These are phyloP conservation scores for Opisthograptis luteolata DNA, from an alignment of 2,888 invertebrate genomes.

Conservation along the genomic window DNA sequence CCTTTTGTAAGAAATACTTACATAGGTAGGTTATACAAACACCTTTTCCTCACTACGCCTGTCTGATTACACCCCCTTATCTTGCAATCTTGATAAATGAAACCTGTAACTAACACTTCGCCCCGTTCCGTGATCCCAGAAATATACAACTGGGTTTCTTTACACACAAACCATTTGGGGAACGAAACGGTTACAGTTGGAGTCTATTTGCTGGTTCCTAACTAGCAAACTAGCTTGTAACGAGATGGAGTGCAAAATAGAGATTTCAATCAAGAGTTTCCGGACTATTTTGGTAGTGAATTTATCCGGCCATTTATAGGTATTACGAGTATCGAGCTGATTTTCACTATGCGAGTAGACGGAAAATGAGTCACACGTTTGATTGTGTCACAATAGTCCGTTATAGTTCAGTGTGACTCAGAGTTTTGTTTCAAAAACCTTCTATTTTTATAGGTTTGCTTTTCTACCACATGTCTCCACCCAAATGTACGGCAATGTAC, in stretches of 20 bases:
- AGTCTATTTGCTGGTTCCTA: conserved; percentile 17
- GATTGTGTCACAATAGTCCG: too few species aligned
- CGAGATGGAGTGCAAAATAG: conserved; percentile 3
- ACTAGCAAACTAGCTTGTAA: conserved; percentile 16
- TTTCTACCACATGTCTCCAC: too few species aligned
- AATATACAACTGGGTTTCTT: conserved; percentile 11
- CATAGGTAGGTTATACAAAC: too few species aligned
- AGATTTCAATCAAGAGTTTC: background rate
- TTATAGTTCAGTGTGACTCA: too few species aligned
- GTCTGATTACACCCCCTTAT: background rate
- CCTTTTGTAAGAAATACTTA: too few species aligned
- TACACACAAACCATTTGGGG: conserved; percentile 13
- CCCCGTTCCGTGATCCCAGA: conserved; percentile 4
- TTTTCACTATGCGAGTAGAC: too few species aligned
- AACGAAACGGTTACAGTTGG: conserved; percentile 16
- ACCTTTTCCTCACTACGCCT: background rate
- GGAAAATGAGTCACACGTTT: too few species aligned
- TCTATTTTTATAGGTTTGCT: too few species aligned
- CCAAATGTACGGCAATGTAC: too few species aligned
- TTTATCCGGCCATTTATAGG: too few species aligned
- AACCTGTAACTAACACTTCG: background rate
- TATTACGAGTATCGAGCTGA: too few species aligned
- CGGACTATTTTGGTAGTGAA: background rate
- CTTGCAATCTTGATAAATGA: conserved; percentile 5
- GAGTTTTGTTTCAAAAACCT: too few species aligned